Evolutionary conservation across 2,113 vertebrate species (phyloP), one percentile per base, ranked within the genome.

Genomic region (Muntiacus muntjak): DNA sequence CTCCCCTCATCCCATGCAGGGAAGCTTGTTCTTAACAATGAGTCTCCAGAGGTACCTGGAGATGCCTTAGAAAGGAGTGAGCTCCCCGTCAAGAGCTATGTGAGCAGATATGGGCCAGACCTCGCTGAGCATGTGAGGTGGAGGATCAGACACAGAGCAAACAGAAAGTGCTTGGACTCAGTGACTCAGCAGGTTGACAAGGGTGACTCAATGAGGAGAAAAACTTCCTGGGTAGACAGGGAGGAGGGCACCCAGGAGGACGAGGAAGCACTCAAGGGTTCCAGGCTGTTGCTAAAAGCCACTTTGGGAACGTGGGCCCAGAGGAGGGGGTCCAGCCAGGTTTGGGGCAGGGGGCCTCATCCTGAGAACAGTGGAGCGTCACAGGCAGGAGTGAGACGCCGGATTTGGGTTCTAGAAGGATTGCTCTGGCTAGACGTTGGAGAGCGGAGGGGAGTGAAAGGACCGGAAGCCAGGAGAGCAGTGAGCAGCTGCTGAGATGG

Each of bases 151-250:
- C 85, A 28, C 9, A 2, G 50, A 28, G 12, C n/a, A 10, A 13
- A 26, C 7, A 40, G 58, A 25, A 83, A 28, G 26, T 52, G 15
- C 36, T 12, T 45, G 47, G 64, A 58, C 76, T 13, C 12, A 7
- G 3, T 40, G 60, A 26, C 36, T 45, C 26, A 10, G 0, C 1
- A 1, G 19, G 23, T 52, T 15, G 17, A 26, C 45, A 23, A 23
- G n/a, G 47, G 30, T 0, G 19, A 43, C 92, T 60, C 55, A 16
- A 6, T 7, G 10, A 25, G 33, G 43, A 78, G 26, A 45, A 81
- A 62, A 62, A 9, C 85, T 74, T n/a, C 71, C 50, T 1, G 0
- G 21, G 47, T 58, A n/a, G 19, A 14, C 33, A 11, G 17, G 17
- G 40, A 54, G 26, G 36, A 57, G 2, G 19, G 45, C 1, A 1